Conservation (phyloP, 2,888 invertebrate species). For the Drosophila bunnanda region DNA sequence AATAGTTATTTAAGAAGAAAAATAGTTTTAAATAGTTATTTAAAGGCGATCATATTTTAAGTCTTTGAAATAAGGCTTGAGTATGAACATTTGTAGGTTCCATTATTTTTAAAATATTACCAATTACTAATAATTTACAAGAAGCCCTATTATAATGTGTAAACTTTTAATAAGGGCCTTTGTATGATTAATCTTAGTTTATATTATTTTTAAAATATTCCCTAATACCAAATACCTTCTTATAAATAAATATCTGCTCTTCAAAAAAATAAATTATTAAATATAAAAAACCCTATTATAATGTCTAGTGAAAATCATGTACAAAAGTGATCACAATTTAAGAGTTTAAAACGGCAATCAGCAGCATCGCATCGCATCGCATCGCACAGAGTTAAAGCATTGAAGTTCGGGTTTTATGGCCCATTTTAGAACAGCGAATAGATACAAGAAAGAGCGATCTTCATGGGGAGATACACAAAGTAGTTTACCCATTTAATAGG, state of each 20-base stretch:
- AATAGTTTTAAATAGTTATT: too few species aligned
- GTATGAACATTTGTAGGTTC: too few species aligned
- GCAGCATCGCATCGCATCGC: conserved; percentile 31
- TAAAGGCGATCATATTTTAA: too few species aligned
- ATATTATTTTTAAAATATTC: neutral
- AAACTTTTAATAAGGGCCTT: too few species aligned
- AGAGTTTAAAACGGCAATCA: conserved; percentile 26
- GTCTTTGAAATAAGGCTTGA: too few species aligned
- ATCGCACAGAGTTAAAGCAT: conserved; percentile 22
- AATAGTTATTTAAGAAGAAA: too few species aligned
- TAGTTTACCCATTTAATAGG: conserved; percentile 50
- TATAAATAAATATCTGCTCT: too few species aligned
- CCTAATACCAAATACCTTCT: neutral
- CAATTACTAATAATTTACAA: too few species aligned
- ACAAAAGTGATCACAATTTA: conserved; percentile 6
- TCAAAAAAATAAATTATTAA: too few species aligned
- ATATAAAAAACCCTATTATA: neutral
- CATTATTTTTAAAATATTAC: too few species aligned
- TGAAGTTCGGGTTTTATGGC: conserved; percentile 44
- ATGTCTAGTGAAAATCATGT: neutral
- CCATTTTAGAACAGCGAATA: conserved; percentile 46
- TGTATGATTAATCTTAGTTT: neutral
- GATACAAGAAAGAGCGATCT: conserved; percentile 33
- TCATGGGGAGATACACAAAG: conserved; percentile 45
- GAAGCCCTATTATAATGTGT: too few species aligned